Base-by-base conservation (phyloP, 2,888 invertebrate species). In the Lasioglossum oenotherae region DNA sequence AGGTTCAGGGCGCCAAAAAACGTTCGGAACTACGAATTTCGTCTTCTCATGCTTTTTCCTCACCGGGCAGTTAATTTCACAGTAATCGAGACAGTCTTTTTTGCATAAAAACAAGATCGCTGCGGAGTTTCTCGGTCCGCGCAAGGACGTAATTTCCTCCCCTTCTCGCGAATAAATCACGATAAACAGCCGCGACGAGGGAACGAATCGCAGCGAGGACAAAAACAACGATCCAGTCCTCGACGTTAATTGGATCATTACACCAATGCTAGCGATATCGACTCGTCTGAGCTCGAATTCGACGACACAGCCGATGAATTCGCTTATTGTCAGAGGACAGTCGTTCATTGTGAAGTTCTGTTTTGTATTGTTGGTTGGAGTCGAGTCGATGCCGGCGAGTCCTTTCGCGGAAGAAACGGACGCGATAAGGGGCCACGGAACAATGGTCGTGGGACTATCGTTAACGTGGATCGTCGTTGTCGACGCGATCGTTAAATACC, bases 191-290 rank as follows among this genome's bases (percentile, higher is more conserved):
- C 53, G 57, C 67, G 74, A 67, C 78, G 53, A 46, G 35, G 53
- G 49, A 84, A 74, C 73, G 74, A 74, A 82, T 82, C 71, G 60
- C 57, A 14, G 41, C 53, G 74, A 74, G 74, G 53, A 84, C 82
- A 78, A 82, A 82, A 84, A 71, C 67, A 78, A 74, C 23, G 71
- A 82, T 73, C 16, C 23, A 64, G 41, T 23, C 23, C 64, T 10
- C n/a, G 72, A 75, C 69, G 82, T 78, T 84, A 84, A 84, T 84
- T 84, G 78, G 82, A 84, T 84, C 78, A 60, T 84, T 78, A 74
- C 41, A 44, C 16, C 53, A 76, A 67, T 44, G 64, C 60, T 44
- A 44, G 44, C 35, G 44, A 64, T 69, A 69, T 44, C 46, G 44
- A 49, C 44, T 77, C 46, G 31, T 69, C n/a, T 12, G 31, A n/a